A percentile compares a stretch with the other conserved stretches of the same genome.
These are phyloP conservation scores for Equus quagga DNA, from an alignment of 2,113 vertebrate species.

Conservation along the genomic window DNA sequence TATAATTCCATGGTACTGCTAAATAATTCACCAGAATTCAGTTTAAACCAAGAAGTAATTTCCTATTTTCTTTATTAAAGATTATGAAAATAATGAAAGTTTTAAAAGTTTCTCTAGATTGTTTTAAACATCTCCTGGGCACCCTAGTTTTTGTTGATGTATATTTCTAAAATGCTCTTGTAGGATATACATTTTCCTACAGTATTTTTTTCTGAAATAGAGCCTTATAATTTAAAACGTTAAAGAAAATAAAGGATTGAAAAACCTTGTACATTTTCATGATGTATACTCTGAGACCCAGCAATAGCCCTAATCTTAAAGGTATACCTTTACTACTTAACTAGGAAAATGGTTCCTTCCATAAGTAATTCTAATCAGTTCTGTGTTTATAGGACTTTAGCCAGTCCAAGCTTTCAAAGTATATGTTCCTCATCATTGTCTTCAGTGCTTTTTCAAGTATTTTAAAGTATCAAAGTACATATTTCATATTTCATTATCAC, in stretches of 20 bases:
- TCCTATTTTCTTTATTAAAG: conserved; percentile 26
- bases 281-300: not conserved
- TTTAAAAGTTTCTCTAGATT: conserved; percentile 55
- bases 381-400: conserved; percentile 58
- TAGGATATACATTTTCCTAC: conserved; percentile 45
- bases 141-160: conserved; percentile 52
- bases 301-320: conserved; percentile 55
- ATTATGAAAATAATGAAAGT: not conserved
- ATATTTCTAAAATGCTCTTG: conserved; percentile 19
- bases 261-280: conserved; percentile 53
- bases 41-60: conserved; percentile 39
- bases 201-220: conserved; percentile 44
- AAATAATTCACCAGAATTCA: conserved; percentile 34
- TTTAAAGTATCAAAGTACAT: conserved; percentile 76
- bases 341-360: not conserved
- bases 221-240: conserved; percentile 42
- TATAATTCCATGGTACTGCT: conserved; percentile 28
- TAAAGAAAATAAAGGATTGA: conserved; percentile 54
- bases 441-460: conserved; percentile 81
- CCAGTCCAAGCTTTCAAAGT: conserved; percentile 63
- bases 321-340: conserved; percentile 54
- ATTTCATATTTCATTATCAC: conserved; percentile 85
- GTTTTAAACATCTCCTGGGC: conserved; percentile 36
- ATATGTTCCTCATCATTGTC: conserved; percentile 79
- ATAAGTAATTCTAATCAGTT: conserved; percentile 52